phyloP scores from a whole-genome alignment of 2,113 vertebrate species.

The Podarcis raffonei region DNA sequence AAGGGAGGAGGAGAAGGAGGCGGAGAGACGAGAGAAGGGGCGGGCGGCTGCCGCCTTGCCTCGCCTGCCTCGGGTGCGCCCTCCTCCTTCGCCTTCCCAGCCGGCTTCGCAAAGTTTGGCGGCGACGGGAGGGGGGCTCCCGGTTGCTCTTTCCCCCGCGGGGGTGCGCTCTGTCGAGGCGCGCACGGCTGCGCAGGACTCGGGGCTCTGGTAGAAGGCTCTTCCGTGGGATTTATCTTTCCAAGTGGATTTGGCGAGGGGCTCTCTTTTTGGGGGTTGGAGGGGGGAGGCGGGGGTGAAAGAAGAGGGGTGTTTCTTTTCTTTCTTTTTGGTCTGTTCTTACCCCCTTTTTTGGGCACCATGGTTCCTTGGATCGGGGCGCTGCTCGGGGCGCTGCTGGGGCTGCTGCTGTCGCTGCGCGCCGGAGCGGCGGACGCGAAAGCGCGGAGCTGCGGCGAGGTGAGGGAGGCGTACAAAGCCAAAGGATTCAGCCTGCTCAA shows the following conservation, averaged over 20 bases:
- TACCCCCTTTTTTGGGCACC: conserved; percentile 27
- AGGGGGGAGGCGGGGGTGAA: not conserved
- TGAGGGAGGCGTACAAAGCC: conserved; percentile 83
- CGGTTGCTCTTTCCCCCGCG: conserved; percentile 30
- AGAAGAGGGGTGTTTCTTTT: no score
- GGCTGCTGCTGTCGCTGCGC: conserved; percentile 61
- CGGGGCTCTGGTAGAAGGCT: conserved; percentile 20
- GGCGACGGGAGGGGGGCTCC: conserved; percentile 11
- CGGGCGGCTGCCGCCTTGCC: not conserved
- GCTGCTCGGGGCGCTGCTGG: conserved; percentile 56
- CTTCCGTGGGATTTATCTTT: conserved; percentile 23
- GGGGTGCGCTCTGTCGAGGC: conserved; percentile 48
- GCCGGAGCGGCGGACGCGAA: conserved; percentile 80
- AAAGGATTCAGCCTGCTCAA: conserved; percentile 89
- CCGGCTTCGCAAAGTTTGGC: conserved; percentile 61
- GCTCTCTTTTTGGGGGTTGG: not conserved
- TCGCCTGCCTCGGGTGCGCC: no score
- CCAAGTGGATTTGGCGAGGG: conserved; percentile 56
- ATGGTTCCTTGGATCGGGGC: conserved; percentile 66
- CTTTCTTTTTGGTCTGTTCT: no score
- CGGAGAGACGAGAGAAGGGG: not conserved
- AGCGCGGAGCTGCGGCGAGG: conserved; percentile 88
- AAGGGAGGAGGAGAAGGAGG: not conserved
- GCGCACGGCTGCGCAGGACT: conserved; percentile 61
- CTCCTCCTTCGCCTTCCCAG: not conserved